phyloP scores from a whole-genome alignment of 2,797 vertebrate species.

The Cirrhinus molitorella region DNA sequence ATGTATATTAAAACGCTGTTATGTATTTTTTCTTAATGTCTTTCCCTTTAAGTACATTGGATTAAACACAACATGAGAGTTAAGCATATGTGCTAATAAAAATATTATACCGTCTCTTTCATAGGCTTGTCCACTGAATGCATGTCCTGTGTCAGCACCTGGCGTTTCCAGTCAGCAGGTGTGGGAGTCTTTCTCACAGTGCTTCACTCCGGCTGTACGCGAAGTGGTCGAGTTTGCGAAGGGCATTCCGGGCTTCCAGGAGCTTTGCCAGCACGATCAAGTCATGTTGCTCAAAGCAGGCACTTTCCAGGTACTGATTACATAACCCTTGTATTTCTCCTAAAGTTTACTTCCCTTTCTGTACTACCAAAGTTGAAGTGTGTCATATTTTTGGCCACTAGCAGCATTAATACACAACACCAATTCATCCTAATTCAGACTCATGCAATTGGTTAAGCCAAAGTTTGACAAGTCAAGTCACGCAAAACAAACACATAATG shows the following conservation, averaged over 20 bases:
- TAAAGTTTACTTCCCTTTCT: neutral
- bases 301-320: conserved; percentile 81
- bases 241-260: conserved; percentile 84
- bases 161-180: conserved; percentile 79
- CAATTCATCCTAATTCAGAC: neutral
- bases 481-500: conserved; percentile 4
- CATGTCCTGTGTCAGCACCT: conserved; percentile 77
- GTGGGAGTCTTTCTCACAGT: conserved; percentile 85
- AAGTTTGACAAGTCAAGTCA: neutral
- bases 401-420: neutral
- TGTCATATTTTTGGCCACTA: neutral
- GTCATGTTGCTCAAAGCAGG: conserved; percentile 86
- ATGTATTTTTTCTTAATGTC: no score
- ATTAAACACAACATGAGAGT: neutral
- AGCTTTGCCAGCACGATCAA: conserved; percentile 84
- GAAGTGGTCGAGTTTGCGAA: conserved; percentile 87
- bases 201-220: conserved; percentile 84
- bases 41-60: no score
- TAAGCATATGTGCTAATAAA: neutral
- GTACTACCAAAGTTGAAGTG: neutral
- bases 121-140: conserved; percentile 84
- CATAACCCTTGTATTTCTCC: neutral
- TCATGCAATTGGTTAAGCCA: neutral
- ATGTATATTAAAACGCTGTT: no score
- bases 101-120: neutral